Evolutionary conservation across 2,888 invertebrate genomes (phyloP).

Genomic region (Epinotia brunnichana): DNA sequence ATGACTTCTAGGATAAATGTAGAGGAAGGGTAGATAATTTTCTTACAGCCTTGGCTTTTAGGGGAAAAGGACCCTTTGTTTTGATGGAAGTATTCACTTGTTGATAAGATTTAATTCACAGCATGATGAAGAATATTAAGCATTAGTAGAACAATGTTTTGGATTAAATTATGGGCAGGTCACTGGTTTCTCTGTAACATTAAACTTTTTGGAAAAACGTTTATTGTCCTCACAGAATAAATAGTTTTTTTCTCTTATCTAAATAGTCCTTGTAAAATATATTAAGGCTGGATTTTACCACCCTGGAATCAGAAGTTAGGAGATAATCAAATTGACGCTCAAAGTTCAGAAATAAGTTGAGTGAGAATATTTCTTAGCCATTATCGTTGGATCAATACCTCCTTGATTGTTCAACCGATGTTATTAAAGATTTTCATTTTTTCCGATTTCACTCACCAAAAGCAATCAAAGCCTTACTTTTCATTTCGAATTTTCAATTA

Average conservation of each 20-base stretch:
- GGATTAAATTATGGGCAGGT: constrained; percentile 1
- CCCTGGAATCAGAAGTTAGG: too few relatives aligned
- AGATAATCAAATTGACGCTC: too few relatives aligned
- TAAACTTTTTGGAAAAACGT: not conserved
- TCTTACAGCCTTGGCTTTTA: constrained; percentile 71
- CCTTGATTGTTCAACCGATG: too few relatives aligned
- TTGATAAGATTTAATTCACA: constrained; percentile 39
- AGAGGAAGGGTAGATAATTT: constrained; percentile 67
- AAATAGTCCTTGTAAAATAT: too few relatives aligned
- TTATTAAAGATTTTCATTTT: too few relatives aligned
- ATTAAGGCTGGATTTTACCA: too few relatives aligned
- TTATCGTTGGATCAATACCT: too few relatives aligned
- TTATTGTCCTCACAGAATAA: too few relatives aligned
- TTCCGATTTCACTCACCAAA: constrained; percentile 9
- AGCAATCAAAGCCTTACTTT: not conserved
- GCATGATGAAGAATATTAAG: constrained; percentile 31
- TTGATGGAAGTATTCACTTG: constrained; percentile 35
- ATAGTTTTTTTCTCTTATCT: too few relatives aligned
- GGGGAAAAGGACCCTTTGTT: constrained; percentile 50
- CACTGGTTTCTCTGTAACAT: not conserved
- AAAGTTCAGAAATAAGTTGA: too few relatives aligned
- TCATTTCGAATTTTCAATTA: not conserved
- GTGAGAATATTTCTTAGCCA: too few relatives aligned
- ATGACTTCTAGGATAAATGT: constrained; percentile 65
- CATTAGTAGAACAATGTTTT: constrained; percentile 12